Evolutionary conservation across 2,113 vertebrate genomes (phyloP).

Genomic region (Brevimyrus niger): DNA sequence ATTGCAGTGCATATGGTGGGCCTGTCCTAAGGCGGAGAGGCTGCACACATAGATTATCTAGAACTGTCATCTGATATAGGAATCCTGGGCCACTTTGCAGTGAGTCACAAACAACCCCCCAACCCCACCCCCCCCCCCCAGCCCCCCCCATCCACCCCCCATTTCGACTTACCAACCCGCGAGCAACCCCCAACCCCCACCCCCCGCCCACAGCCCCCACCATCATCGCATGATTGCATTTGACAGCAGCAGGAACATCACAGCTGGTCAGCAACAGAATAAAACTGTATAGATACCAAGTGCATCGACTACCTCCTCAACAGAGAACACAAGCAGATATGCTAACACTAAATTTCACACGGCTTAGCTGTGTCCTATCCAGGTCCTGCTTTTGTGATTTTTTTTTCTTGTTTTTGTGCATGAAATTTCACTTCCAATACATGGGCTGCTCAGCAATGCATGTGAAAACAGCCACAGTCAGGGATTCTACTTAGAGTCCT

Average conservation of each 20-base stretch:
- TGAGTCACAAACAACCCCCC: constrained; percentile 9
- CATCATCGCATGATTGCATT: constrained; percentile 46
- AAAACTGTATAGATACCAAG: constrained; percentile 53
- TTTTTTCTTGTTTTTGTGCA: not conserved
- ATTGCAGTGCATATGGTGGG: constrained; percentile 54
- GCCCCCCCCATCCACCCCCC: constrained; percentile 24
- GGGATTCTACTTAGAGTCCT: not conserved
- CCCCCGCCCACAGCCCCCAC: constrained; percentile 22
- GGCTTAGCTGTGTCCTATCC: not conserved
- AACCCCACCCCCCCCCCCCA: constrained; percentile 12
- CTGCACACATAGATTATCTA: constrained; percentile 37
- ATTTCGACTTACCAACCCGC: too few relatives aligned
- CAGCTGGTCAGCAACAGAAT: constrained; percentile 51
- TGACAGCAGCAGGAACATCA: constrained; percentile 54
- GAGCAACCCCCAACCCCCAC: too few relatives aligned
- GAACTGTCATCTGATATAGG: constrained; percentile 46
- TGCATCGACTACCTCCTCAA: constrained; percentile 35
- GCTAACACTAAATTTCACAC: not conserved
- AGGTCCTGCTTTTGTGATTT: not conserved
- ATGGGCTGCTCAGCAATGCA: not conserved
- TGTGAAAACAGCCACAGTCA: not conserved
- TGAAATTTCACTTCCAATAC: not conserved
- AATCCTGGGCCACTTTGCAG: not conserved
- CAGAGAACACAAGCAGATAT: constrained; percentile 1
- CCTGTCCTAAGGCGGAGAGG: constrained; percentile 42